Evolutionary conservation across 2,113 vertebrate genomes (phyloP), one percentile per base, ranked within the genome.

Genomic region (Erinaceus europaeus): DNA sequence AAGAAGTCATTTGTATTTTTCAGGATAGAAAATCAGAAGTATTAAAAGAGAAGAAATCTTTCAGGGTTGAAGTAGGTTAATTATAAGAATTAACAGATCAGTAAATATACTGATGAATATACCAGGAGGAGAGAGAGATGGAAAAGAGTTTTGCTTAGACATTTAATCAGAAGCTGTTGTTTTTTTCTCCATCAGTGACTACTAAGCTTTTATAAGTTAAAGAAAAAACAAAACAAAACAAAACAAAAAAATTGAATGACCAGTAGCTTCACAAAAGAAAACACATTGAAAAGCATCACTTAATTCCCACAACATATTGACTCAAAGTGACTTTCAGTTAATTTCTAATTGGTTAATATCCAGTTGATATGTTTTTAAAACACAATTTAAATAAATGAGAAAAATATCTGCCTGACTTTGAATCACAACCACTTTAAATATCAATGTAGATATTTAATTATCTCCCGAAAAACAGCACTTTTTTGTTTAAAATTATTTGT

Each of bases 341-440:
- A 90, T 90, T 94, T 89, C 87, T 87, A 46, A 65, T 84, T 84
- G 38, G 36, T n/a, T 92, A 74, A 25, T 42, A n/a, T 92, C 46
- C 67, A n/a, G n/a, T n/a, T 77, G 77, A 88, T 74, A 79, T 59
- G 81, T 84, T 36, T 79, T 84, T 88, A 83, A 76, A 91, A 84
- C 48, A 15, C 85, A 94, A 68, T 92, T 85, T 65, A 91, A 91
- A 71, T 71, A 88, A 21, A 64, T 83, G 46, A 8, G 36, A 89
- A 90, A 86, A 83, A 69, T 62, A 88, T 80, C 40, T 86, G 25
- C 38, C 34, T 88, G 64, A 71, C 50, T 46, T 40, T 86, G 75
- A 84, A 76, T 91, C 62, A 64, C 83, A 88, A 67, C 40, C 12
- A 36, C 20, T 76, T 68, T 68, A 76, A 83, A 76, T 79, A 59